Evolutionary conservation across 2,797 vertebrate genomes (phyloP), one percentile per base, ranked within the genome.

Genomic region (Oreochromis mossambicus): DNA sequence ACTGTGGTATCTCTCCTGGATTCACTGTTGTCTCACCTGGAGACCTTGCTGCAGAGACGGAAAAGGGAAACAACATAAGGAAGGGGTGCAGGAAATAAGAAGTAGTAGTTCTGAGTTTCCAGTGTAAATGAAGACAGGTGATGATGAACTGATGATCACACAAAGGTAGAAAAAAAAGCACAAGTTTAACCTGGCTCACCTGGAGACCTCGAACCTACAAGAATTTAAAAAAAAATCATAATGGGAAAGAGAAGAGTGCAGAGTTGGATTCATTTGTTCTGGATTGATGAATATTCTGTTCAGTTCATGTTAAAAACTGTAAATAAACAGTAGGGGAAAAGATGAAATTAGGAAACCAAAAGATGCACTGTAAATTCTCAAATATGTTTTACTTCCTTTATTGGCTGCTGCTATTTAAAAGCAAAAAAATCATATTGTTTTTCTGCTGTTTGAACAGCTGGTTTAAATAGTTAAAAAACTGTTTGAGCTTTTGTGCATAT

Each of bases 121-220:
- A 66, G 56, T 81, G 68, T 46, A 48, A 89, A 90, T 87, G 88
- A 87, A 82, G 15, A 81, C 48, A 12, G 80, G 9, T 89, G 70
- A 3, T 61, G 11, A 87, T 82, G 9, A 89, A 77, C 2, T 66
- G 15, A 78, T 86, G 84, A 88, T 46, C 24, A 81, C 36, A 86
- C 6, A 78, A 48, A 91, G 41, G 46, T 41, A 82, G 73, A 86
- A 76, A 56, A 48, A 50, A 24, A 70, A 50, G 12, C 51, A 84
- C 68, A 92, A 83, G 85, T 85, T 91, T 93, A 92, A 95, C 92
- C 92, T 87, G 89, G 92, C 95, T 96, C 94, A 96, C 96, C 96
- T 96, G 96, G 96, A 94, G 95, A 96, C 92, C 94, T 94, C 15
- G 95, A 92, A 50, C 94, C 95, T 95, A 79, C 3, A 85, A 85